phyloP scores from a whole-genome alignment of 2,888 invertebrate species.

The Drosophila tripunctata region DNA sequence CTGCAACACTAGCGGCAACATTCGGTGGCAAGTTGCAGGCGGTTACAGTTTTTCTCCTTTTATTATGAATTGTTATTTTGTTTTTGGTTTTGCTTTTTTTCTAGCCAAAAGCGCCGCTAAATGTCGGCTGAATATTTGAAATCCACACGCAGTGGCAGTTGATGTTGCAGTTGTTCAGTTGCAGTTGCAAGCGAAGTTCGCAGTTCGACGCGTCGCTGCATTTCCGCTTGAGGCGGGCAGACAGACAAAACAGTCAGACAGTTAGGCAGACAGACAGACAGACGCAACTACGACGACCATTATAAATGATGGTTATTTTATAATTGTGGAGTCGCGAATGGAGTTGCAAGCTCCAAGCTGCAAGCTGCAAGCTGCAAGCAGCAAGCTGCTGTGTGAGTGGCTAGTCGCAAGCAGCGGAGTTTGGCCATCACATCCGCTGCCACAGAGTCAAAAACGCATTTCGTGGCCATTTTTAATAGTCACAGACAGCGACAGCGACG shows the following conservation, averaged over 20 bases:
- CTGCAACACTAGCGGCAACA: conserved; percentile 8
- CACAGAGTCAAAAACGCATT: conserved; percentile 63
- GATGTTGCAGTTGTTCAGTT: conserved; percentile 19
- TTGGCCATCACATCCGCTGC: conserved; percentile 58
- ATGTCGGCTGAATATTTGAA: conserved; percentile 69
- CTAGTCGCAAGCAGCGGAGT: conserved; percentile 12
- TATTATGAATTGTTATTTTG: neutral
- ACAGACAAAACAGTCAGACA: conserved; percentile 23
- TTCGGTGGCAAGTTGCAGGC: conserved; percentile 22
- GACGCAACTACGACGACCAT: conserved; percentile 47
- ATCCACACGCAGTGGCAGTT: conserved; percentile 61
- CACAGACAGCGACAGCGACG: conserved; percentile 20
- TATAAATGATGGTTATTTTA: conserved; percentile 78
- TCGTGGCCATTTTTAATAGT: conserved; percentile 69
- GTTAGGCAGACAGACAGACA: neutral
- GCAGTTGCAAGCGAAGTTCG: conserved; percentile 33
- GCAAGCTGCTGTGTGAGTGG: neutral
- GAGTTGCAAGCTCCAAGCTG: conserved; percentile 9
- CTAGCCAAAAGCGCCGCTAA: conserved; percentile 72
- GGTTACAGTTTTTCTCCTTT: conserved; percentile 11
- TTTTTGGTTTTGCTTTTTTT: conserved; percentile 10
- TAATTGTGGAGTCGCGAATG: conserved; percentile 63
- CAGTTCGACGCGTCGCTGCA: conserved; percentile 45
- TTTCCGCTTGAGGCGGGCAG: conserved; percentile 61
- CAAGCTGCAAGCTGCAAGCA: neutral